Conservation (phyloP, 2,113 vertebrate genomes). For the Phocoena phocoena region DNA sequence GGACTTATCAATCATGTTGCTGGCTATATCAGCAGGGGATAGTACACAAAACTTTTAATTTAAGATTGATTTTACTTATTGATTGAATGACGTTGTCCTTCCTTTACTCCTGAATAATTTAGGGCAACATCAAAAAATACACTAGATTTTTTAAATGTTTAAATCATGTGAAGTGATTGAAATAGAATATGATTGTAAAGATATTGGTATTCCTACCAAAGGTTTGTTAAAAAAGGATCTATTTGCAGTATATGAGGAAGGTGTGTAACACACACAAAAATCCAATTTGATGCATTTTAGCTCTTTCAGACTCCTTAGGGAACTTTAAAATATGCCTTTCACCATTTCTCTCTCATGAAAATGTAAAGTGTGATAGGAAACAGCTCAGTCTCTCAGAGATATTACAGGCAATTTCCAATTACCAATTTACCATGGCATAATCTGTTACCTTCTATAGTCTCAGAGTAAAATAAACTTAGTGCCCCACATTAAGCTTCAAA, state of each 20-base stretch:
- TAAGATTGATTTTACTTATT: neutral
- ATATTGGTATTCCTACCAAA: neutral
- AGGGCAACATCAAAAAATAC: neutral
- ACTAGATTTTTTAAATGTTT: neutral
- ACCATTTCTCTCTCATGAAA: neutral
- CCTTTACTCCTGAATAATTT: neutral
- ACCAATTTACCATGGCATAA: neutral
- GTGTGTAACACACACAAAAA: neutral
- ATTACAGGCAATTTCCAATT: neutral
- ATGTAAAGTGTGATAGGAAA: neutral
- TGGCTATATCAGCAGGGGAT: neutral
- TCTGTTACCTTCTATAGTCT: neutral
- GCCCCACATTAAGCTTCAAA: neutral
- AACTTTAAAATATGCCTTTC: neutral
- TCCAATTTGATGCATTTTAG: conserved; percentile 26
- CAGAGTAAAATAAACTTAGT: neutral
- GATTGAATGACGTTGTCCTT: neutral
- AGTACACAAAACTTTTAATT: neutral
- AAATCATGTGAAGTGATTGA: neutral
- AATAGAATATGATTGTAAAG: neutral
- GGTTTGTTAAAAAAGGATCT: neutral
- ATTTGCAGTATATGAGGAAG: neutral
- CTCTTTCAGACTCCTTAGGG: neutral
- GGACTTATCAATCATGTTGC: neutral
- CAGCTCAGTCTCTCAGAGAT: neutral